Base-by-base conservation (phyloP, 2,888 invertebrate genomes). In the Drosophila mettleri region DNA sequence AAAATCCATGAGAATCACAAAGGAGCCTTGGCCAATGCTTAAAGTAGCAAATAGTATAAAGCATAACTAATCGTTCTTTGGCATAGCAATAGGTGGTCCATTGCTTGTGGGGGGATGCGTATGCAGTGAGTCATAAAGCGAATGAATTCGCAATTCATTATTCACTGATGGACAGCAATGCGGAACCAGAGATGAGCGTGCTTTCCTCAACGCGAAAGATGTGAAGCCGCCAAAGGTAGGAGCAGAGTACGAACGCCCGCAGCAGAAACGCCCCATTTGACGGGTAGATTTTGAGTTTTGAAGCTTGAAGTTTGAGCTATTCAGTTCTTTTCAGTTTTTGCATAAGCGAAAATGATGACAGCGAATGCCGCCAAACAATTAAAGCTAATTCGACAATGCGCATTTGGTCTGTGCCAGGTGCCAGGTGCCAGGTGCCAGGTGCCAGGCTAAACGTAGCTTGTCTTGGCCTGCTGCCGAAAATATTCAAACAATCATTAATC, bases 351-450 rank as follows among this genome's bases (percentile, higher is more conserved):
- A 71, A 66, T 70, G 76, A 79, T 76, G 76, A 76, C 80, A 76
- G 76, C 70, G 49, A 73, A 62, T 68, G 54, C 69, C 78, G 64
- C 59, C 72, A 69, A 45, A 69, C 66, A 87, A 87, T 85, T 87
- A 87, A 85, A 88, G 72, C 82, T 78, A 87, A 89, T 78, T 87
- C 80, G 80, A 76, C 70, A 71, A 67, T 69, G 62, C 53, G 54
- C 58, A 67, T 80, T 77, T 58, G 62, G 59, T 70, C 43, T 78
- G 65, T 14, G 31, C 31, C 20, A 20, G 46, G 16, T 29, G n/a
- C n/a, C n/a, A n/a, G n/a, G n/a, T n/a, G n/a, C n/a, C n/a, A n/a
- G n/a, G n/a, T n/a, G n/a, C n/a, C n/a, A n/a, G n/a, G 65, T 14
- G 31, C 31, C 20, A 20, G 46, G 16, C 18, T 45, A 6, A 6